Conservation (phyloP, 2,113 vertebrate genomes). For the Bambusicola thoracicus region DNA sequence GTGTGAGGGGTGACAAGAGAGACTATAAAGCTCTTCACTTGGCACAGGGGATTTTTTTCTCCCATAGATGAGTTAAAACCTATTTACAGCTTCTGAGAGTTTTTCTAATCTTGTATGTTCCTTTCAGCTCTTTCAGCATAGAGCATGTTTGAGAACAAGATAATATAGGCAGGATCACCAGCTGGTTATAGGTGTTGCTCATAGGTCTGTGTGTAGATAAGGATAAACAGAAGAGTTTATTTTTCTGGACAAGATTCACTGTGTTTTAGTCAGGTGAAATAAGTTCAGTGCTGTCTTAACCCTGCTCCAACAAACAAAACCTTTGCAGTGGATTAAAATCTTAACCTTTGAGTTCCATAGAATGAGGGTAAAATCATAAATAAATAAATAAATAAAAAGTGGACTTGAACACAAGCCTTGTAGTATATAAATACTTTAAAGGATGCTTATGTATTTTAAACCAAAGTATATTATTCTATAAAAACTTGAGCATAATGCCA, state of each 20-base stretch:
- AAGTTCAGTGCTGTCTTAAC: conserved; percentile 33
- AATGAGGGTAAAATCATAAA: conserved; percentile 8
- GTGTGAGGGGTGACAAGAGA: conserved; percentile 15
- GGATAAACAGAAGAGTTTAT: conserved; percentile 58
- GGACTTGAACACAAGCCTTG: neutral
- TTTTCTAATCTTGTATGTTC: conserved; percentile 50
- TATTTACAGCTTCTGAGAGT: conserved; percentile 30
- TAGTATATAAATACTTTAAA: neutral
- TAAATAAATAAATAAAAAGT: neutral
- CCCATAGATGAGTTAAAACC: neutral
- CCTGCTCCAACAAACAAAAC: conserved; percentile 11
- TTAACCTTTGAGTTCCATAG: conserved; percentile 13
- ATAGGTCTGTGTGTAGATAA: neutral
- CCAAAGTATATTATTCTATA: neutral
- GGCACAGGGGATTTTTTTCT: conserved; percentile 24
- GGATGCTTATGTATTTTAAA: neutral
- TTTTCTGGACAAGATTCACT: conserved; percentile 36
- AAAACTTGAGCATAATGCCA: neutral
- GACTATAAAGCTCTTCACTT: conserved; percentile 37
- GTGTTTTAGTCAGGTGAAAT: neutral
- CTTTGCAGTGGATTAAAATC: conserved; percentile 38
- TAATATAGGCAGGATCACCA: conserved; percentile 35
- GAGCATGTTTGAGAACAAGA: conserved; percentile 19
- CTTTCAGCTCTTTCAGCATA: conserved; percentile 52
- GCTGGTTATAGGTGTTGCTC: conserved; percentile 36